Percentiles rank a stretch among this genome's conserved stretches.
These are phyloP conservation scores for Antidorcas marsupialis DNA, from an alignment of 2,113 vertebrate species.

Conservation along the genomic window DNA sequence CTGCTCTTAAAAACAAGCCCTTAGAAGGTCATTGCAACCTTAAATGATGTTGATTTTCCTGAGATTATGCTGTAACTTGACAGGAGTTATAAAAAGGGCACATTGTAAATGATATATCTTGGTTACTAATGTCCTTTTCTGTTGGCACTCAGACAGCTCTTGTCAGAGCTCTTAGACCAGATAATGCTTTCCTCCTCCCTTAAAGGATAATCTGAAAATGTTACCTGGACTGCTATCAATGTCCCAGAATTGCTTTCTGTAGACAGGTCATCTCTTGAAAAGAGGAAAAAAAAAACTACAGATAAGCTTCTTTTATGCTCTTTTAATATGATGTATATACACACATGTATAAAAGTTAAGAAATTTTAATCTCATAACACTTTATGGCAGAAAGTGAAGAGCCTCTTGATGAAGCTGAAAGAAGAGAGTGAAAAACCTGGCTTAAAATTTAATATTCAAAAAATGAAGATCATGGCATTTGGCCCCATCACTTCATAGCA, in stretches of 20 bases:
- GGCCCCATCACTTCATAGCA: neutral
- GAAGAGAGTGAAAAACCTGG: neutral
- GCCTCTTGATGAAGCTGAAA: neutral
- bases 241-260: neutral
- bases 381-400: neutral
- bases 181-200: neutral
- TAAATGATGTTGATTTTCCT: constrained; percentile 35
- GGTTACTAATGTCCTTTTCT: constrained; percentile 2
- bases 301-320: neutral
- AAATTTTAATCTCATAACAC: neutral
- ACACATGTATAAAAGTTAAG: neutral
- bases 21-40: constrained; percentile 27
- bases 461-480: neutral
- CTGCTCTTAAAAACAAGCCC: constrained; percentile 43
- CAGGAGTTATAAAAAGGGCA: constrained; percentile 20
- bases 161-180: neutral
- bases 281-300: neutral
- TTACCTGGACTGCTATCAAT: neutral
- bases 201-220: neutral
- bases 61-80: constrained; percentile 26
- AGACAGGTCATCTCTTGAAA: neutral
- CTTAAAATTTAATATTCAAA: neutral
- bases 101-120: neutral
- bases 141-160: neutral
- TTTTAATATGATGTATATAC: neutral